Evolutionary conservation across 1,140 invertebrate species (phyloP).

Genomic region (Drosophila oshimai): DNA sequence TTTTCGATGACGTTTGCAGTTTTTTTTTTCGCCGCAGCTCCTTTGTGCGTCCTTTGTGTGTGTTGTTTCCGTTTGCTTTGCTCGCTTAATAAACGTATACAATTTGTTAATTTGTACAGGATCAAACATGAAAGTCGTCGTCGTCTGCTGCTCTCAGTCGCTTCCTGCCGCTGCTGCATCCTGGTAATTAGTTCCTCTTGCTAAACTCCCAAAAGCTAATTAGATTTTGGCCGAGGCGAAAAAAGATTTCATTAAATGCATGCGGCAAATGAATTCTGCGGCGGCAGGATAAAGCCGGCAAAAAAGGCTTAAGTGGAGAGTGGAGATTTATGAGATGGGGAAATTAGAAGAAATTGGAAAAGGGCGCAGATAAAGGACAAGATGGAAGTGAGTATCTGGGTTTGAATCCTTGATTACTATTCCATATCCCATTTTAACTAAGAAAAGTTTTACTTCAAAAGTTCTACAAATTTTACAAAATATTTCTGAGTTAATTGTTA

Average conservation of each 20-base stretch:
- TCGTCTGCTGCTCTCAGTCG: background rate
- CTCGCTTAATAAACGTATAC: constrained; percentile 78
- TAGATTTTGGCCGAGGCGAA: constrained; percentile 64
- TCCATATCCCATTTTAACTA: no score
- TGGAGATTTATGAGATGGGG: background rate
- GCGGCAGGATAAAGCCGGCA: background rate
- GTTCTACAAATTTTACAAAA: no score
- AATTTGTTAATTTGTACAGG: constrained; percentile 80
- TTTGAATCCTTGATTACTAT: no score
- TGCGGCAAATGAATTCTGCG: constrained; percentile 40
- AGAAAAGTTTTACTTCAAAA: no score
- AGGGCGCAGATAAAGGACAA: background rate
- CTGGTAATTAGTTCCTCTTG: constrained; percentile 66
- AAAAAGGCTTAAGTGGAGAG: constrained; percentile 22
- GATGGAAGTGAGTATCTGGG: no score
- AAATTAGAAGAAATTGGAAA: background rate
- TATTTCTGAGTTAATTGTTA: no score
- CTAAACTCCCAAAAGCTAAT: constrained; percentile 62
- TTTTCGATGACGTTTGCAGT: constrained; percentile 78
- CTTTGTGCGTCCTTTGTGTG: constrained; percentile 62
- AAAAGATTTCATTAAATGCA: constrained; percentile 70
- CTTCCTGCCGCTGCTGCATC: constrained; percentile 17
- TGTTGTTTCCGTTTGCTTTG: constrained; percentile 71
- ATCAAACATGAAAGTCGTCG: constrained; percentile 69
- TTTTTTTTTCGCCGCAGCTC: constrained; percentile 37